Evolutionary conservation across 2,797 vertebrate genomes (phyloP).

Genomic region (Leptodactylus fallax): DNA sequence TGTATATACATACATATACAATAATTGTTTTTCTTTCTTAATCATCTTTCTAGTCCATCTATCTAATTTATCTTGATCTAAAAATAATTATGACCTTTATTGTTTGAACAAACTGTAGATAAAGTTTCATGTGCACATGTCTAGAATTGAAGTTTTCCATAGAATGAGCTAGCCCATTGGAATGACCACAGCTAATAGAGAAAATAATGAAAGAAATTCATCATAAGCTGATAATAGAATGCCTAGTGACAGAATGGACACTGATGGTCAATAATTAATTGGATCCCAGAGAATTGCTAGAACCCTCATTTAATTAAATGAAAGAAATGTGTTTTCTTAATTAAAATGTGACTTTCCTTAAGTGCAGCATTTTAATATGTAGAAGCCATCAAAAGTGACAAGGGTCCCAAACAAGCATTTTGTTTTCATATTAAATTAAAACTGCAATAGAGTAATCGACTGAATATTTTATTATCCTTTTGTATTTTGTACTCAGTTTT

Average conservation of each 20-base stretch:
- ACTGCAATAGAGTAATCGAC: neutral
- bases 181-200: slow-evolving; percentile 4
- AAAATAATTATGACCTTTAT: too few species aligned
- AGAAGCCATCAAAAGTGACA: slow-evolving; percentile 14
- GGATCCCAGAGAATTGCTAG: slow-evolving; percentile 40
- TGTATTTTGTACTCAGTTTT: neutral
- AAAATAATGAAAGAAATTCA: slow-evolving; percentile 51
- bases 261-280: slow-evolving; percentile 49
- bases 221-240: slow-evolving; percentile 36
- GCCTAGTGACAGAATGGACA: slow-evolving; percentile 20
- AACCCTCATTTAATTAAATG: slow-evolving; percentile 41
- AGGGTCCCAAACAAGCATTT: slow-evolving; percentile 10
- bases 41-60: too few species aligned
- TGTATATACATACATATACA: too few species aligned
- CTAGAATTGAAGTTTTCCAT: neutral
- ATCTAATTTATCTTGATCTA: too few species aligned
- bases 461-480: neutral
- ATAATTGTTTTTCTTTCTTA: too few species aligned
- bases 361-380: slow-evolving; percentile 38
- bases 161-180: neutral
- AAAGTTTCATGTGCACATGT: neutral
- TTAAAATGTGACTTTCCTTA: slow-evolving; percentile 43
- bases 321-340: slow-evolving; percentile 46
- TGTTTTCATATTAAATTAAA: slow-evolving; percentile 24
- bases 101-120: neutral